Evolutionary conservation across 2,797 vertebrate genomes (phyloP), one percentile per base, ranked within the genome.

Genomic region (Sebastes itinus): DNA sequence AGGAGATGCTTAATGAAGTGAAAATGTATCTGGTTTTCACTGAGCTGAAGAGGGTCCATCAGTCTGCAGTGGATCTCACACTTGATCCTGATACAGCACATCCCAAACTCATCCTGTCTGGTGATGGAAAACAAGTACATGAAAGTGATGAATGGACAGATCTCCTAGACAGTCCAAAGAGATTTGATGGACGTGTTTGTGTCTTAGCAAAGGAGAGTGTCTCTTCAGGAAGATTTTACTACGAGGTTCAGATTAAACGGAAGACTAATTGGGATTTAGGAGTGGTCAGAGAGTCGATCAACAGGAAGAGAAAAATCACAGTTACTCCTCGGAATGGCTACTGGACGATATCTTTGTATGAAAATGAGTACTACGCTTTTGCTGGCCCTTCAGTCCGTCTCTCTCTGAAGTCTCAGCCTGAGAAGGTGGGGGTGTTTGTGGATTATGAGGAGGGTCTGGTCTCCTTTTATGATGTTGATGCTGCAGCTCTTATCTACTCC

Each of bases 71-170:
- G 27, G 16, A 59, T 30, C 3, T 59, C 4, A 28, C 58, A 5
- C 58, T 59, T 10, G 58, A 59, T 28, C 58, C 27, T 59, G 58
- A 5, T 28, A 59, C 58, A 59, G 58, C 58, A 1, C 27, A 59
- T 18, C 56, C 7, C 23, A 2, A 2, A 2, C 58, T 59, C 14
- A 18, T 28, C 16, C 27, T 59, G 27, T 62, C 60, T 22, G 1
- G 4, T 14, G 60, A 35, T 35, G 20, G 11, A 35, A 35, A 62
- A 62, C 30, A 35, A 35, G 60, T 62, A 2, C 0, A 6, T 4
- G n/a, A n/a, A n/a, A 2, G 20, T 33, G 2, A 32, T 1, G 30
- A 0, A 33, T 2, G 1, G 25, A 16, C 0, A 2, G 0, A 27
- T 58, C 13, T 2, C 25, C 25, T 7, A 59, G 14, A 28, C 7